Conservation (phyloP, 2,888 invertebrate genomes). For the Cephus rjabovi region DNA sequence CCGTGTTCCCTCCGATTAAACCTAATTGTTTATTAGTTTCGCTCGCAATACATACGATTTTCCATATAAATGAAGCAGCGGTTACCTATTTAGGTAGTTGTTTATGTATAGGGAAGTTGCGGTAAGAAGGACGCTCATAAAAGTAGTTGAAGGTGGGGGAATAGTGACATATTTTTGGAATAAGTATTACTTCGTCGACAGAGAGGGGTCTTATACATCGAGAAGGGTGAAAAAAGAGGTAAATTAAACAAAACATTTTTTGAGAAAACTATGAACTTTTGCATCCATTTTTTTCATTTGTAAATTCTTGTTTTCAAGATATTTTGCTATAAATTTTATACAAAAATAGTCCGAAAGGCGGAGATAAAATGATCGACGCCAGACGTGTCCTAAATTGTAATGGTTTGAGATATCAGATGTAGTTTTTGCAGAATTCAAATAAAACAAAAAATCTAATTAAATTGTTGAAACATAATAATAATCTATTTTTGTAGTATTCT, state of each 20-base stretch:
- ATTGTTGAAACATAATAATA: no score
- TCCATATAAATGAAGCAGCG: background rate
- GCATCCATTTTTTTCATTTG: background rate
- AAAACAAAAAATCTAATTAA: background rate
- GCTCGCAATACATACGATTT: background rate
- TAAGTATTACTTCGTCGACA: background rate
- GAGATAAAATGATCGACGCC: background rate
- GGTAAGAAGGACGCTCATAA: background rate
- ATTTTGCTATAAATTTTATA: background rate
- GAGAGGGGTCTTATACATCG: no score
- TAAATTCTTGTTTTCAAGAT: background rate
- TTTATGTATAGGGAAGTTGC: background rate
- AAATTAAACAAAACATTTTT: background rate
- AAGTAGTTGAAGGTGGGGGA: background rate
- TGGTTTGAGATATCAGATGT: background rate
- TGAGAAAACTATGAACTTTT: background rate
- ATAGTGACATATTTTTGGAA: background rate
- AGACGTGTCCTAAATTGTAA: background rate
- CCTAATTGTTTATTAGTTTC: conserved; percentile 18
- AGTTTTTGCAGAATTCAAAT: background rate
- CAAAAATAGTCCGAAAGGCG: background rate
- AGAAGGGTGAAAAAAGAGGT: background rate
- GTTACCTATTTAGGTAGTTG: background rate
- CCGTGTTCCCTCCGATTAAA: conserved; percentile 16
- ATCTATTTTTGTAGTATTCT: no score